Conservation (phyloP, 1,140 invertebrate genomes). For the Lucilia cuprina region DNA sequence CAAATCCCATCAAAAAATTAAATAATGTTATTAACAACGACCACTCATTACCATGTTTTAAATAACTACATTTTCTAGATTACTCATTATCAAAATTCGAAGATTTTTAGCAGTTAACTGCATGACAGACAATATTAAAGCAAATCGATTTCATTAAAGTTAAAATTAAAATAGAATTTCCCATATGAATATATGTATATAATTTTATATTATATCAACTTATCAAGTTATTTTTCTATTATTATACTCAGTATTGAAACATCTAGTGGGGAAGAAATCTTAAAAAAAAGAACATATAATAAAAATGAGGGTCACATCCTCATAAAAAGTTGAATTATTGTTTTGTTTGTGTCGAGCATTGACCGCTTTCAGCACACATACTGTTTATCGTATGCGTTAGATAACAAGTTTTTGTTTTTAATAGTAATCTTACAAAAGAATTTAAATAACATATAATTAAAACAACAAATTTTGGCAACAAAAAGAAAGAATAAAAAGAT, state of each 20-base stretch:
- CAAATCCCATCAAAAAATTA: too few relatives aligned
- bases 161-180: too few relatives aligned
- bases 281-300: background rate
- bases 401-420: background rate
- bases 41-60: too few relatives aligned
- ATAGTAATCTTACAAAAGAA: background rate
- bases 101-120: too few relatives aligned
- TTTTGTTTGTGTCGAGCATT: background rate
- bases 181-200: too few relatives aligned
- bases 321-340: background rate
- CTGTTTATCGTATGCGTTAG: background rate
- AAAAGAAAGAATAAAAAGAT: too few relatives aligned
- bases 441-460: background rate
- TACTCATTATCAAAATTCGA: too few relatives aligned
- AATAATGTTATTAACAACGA: too few relatives aligned
- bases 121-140: too few relatives aligned
- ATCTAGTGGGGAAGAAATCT: background rate
- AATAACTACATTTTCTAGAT: too few relatives aligned
- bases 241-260: background rate
- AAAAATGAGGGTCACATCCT: background rate
- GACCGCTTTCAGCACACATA: background rate
- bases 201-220: background rate
- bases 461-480: too few relatives aligned
- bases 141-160: too few relatives aligned
- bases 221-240: background rate